Evolutionary conservation across 64 coral and sea anemone genomes (phyloP), one percentile per base, ranked within the genome.

Genomic region (Stylophora pistillata): DNA sequence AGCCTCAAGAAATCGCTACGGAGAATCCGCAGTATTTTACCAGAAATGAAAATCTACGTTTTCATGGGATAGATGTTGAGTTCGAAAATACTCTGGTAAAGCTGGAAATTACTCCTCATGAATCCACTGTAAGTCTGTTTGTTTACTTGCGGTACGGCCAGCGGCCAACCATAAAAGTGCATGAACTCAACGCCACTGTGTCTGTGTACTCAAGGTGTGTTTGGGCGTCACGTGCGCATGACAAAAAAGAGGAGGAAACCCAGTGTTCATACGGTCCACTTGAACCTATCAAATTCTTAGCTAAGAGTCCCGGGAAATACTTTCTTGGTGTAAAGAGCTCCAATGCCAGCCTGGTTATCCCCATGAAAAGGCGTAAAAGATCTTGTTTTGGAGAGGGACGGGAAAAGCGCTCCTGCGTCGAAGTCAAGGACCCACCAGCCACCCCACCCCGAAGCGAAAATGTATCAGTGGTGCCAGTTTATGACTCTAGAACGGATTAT

Each of bases 311-410:
- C 41, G 32, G 66, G 26, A 71, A 71, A 11, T 71, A 73, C 27
- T 73, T 29, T 73, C 27, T 73, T 15, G 71, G 27, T 15, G 71
- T 73, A 33, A 3, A 31, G 32, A 73, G 27, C 27, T 27, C n/a
- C 7, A 47, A 74, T 15, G 41, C 31, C 15, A 64, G 61, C 23
- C 10, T 74, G 3, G 17, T 17, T 5, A 20, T 41, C 0, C 15
- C 72, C 4, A 14, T 17, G 4, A 74, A 74, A 31, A 74, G 72
- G 15, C 27, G 37, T 28, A 87, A 71, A 71, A 74, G 90, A 28
- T 92, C 90, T 1, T 92, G 90, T 71, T 92, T 92, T 78, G 90
- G 90, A 52, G 52, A 87, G 6, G 58, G 74, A 33, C 71, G 90
- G 9, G 33, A 92, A 31, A 92, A 57, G 70, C 63, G 90, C 11